phyloP scores from a whole-genome alignment of 2,888 invertebrate genomes.

The Agrotis puta region DNA sequence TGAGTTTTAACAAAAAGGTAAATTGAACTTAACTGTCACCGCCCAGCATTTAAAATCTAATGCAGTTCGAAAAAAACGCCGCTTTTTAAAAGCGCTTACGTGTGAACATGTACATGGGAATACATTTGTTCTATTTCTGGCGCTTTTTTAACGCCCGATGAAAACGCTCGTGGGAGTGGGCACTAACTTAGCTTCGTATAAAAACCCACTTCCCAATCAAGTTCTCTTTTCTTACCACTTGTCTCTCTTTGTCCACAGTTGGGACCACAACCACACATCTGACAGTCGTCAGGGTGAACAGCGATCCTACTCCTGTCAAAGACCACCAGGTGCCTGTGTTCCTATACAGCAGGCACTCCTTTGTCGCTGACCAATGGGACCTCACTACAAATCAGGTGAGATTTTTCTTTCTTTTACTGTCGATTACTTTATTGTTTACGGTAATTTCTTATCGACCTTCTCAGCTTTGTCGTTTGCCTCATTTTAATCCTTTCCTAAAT shows the following conservation, averaged over 20 bases:
- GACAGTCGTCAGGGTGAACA: conserved; percentile 93
- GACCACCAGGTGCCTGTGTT: conserved; percentile 96
- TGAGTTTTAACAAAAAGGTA: no score
- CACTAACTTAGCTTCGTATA: no score
- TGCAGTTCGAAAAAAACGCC: no score
- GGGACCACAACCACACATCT: conserved; percentile 94
- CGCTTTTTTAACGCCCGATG: no score
- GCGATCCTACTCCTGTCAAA: conserved; percentile 93
- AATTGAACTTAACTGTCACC: no score
- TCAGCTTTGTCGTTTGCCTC: not conserved
- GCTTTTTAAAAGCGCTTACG: no score
- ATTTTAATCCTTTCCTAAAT: not conserved
- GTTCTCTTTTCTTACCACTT: not conserved
- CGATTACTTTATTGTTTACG: not conserved
- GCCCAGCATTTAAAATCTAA: no score
- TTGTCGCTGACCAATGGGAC: conserved; percentile 94
- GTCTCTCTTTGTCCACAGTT: conserved; percentile 85
- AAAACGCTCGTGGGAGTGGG: no score
- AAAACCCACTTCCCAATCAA: no score
- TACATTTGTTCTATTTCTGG: no score
- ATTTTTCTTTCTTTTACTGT: not conserved
- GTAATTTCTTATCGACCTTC: not conserved
- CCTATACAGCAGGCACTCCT: conserved; percentile 92
- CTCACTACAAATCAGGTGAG: conserved; percentile 95
- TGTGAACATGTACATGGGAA: no score